Conservation (phyloP, 92 coral and sea anemone genomes). For the Hydrozoanthus gracilis region DNA sequence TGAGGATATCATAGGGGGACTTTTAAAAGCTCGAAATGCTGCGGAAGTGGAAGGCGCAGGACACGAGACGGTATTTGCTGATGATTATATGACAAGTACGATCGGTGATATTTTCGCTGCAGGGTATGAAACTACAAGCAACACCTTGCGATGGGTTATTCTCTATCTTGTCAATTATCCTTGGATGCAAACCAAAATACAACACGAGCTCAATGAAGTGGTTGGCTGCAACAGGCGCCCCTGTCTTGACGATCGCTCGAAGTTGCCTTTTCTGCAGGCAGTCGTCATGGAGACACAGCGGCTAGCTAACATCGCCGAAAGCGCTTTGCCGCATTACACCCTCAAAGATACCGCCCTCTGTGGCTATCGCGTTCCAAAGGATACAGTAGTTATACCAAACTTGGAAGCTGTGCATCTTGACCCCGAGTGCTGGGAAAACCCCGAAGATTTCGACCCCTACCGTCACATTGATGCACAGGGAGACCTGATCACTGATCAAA, state of each 20-base stretch:
- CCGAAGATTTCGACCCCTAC: no score
- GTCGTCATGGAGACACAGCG: background rate
- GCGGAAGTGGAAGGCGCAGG: no score
- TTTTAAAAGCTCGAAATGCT: background rate
- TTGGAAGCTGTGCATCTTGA: no score
- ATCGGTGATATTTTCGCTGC: background rate
- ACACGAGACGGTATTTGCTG: background rate
- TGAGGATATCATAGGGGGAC: background rate
- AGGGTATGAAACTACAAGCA: no score
- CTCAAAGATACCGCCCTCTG: no score
- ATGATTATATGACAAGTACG: background rate
- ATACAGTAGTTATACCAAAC: no score
- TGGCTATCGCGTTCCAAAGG: no score
- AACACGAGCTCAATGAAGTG: background rate
- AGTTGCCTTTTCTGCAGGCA: background rate
- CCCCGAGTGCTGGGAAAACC: background rate
- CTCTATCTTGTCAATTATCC: background rate
- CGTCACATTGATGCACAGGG: background rate
- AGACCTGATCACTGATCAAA: background rate
- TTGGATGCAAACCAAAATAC: background rate
- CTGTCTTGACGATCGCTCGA: background rate
- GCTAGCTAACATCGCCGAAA: background rate
- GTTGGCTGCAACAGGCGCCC: background rate
- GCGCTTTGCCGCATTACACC: background rate
- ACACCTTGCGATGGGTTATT: background rate